Evolutionary conservation across 2,888 invertebrate genomes (phyloP).

Genomic region (Thereva unica): DNA sequence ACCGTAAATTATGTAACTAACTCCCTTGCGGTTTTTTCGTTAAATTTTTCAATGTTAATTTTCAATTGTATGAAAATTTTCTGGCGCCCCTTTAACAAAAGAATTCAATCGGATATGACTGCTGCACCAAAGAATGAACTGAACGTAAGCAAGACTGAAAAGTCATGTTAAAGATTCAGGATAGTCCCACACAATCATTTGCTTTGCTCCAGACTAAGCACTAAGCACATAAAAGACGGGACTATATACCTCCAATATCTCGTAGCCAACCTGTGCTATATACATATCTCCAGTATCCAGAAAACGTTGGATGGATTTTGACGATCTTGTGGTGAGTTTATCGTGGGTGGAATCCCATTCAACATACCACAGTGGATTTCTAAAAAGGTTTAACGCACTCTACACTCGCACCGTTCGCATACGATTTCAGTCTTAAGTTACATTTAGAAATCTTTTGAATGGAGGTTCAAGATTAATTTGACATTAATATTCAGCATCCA

Average conservation of each 20-base stretch:
- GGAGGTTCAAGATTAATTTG: background rate
- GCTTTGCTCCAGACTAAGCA: background rate
- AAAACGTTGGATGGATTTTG: conserved; percentile 25
- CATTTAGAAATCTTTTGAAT: conserved; percentile 4
- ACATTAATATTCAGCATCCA: background rate
- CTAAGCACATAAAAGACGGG: no score
- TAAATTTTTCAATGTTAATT: no score
- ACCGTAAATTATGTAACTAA: no score
- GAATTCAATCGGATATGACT: background rate
- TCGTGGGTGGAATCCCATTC: conserved; percentile 19
- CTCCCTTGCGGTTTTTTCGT: no score
- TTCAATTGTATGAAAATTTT: no score
- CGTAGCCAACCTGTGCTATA: background rate
- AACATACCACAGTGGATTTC: background rate
- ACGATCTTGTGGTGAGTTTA: conserved; percentile 9
- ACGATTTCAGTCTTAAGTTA: conserved; percentile 1
- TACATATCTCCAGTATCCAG: background rate
- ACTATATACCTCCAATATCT: no score
- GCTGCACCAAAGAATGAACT: conserved; percentile 19
- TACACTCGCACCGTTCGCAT: background rate
- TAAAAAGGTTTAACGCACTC: conserved; percentile 15
- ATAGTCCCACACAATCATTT: conserved; percentile 27
- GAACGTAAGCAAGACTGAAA: conserved; percentile 4
- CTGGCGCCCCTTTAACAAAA: no score
- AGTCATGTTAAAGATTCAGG: conserved; percentile 13